Evolutionary conservation across 2,888 invertebrate species (phyloP).

Genomic region (Sesia apiformis): DNA sequence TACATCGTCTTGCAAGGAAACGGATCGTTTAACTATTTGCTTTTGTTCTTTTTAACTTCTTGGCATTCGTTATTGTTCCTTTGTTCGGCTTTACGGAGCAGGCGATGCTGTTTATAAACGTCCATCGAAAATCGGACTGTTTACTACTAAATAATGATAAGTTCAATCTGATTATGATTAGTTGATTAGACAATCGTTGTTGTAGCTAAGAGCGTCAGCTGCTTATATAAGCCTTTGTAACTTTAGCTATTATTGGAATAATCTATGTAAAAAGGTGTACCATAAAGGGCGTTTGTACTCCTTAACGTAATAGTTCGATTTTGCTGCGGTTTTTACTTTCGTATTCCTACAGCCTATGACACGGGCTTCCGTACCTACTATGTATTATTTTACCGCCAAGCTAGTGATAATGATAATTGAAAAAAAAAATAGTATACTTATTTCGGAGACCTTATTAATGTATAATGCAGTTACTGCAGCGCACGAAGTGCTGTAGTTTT

Average conservation of each 20-base stretch:
- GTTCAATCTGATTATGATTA: too few relatives aligned
- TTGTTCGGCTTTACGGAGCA: constrained; percentile 45
- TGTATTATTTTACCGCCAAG: too few relatives aligned
- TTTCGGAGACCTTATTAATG: too few relatives aligned
- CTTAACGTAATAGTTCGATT: too few relatives aligned
- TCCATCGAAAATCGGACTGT: constrained; percentile 37
- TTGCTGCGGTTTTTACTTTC: too few relatives aligned
- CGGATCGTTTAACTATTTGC: constrained; percentile 52
- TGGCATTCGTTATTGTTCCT: constrained; percentile 59
- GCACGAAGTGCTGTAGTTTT: too few relatives aligned
- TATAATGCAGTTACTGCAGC: too few relatives aligned
- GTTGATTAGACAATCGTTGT: not conserved
- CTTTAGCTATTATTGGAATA: not conserved
- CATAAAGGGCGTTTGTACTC: not conserved
- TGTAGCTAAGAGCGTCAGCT: not conserved
- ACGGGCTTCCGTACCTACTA: too few relatives aligned
- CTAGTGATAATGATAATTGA: too few relatives aligned
- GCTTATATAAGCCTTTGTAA: not conserved
- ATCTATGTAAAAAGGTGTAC: not conserved
- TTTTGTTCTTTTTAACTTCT: constrained; percentile 63
- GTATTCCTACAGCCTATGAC: too few relatives aligned
- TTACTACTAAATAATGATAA: constrained; percentile 8
- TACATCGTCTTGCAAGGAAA: constrained; percentile 51
- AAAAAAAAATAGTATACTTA: too few relatives aligned
- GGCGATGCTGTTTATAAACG: constrained; percentile 55